Evolutionary conservation across 2,888 invertebrate genomes (phyloP), one percentile per base, ranked within the genome.

Genomic region (Ferrisia virgata): DNA sequence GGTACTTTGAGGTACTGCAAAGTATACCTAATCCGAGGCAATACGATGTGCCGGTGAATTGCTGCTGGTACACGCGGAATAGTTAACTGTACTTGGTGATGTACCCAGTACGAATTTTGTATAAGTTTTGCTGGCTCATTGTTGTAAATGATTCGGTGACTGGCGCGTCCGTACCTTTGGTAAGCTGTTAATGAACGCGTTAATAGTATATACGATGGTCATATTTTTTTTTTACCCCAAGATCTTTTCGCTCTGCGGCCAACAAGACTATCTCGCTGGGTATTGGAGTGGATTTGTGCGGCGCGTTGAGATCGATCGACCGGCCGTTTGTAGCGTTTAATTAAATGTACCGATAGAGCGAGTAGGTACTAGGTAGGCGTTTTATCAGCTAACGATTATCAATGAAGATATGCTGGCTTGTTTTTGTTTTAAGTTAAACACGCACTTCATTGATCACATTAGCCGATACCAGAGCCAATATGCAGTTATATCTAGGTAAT

Each of bases 391-490:
- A 2, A 9, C 22, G 79, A 79, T 79, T 47, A 79, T 79, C 79
- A n/a, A 31, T 28, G n/a, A 25, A 22, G 47, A 79, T 79, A 79
- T 28, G 11, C 28, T 8, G 64, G 33, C 18, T 76, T 31, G 47
- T 79, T 76, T 33, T 76, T 33, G 25, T 76, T 33, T 76, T 76
- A 18, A 36, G 28, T 28, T 28, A 43, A 43, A 79, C 79, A 79
- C 79, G 79, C 79, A 79, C 47, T 79, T 79, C 79, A 79, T 79
- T 79, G 79, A 79, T 79, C 79, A 79, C 47, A 79, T 53, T 53
- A 31, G 47, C 4, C 79, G 79, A 79, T 79, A 79, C 28, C n/a
- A n/a, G 33, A 15, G 47, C 39, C 78, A 28, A 43, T 47, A 79
- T 79, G 36, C 79, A 79, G 79, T 79, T 79, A 79, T 79, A 79